These are phyloP conservation scores for Noctua pronuba DNA, from an alignment of 2,888 invertebrate genomes.

Conservation along the genomic window DNA sequence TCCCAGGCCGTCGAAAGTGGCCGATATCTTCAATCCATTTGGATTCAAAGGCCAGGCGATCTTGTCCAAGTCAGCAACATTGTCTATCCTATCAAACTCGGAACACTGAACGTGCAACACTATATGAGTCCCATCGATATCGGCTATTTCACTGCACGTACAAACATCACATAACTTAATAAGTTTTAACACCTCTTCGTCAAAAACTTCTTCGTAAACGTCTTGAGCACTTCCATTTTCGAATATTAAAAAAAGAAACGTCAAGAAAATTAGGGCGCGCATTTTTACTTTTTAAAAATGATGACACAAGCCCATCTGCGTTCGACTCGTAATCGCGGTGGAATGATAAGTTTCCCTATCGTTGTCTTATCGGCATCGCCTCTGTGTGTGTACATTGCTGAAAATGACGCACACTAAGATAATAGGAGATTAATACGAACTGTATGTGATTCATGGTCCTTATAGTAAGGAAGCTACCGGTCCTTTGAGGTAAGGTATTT, in stretches of 20 bases:
- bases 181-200: slow-evolving; percentile 71
- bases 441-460: slow-evolving; percentile 66
- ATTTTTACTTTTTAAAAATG: slow-evolving; percentile 74
- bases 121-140: slow-evolving; percentile 82
- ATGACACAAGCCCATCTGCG: slow-evolving; percentile 73
- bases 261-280: slow-evolving; percentile 78
- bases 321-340: slow-evolving; percentile 80
- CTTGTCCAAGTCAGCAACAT: slow-evolving; percentile 84
- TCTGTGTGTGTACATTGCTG: slow-evolving; percentile 82
- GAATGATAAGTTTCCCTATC: slow-evolving; percentile 87
- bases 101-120: slow-evolving; percentile 87
- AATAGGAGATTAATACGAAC: slow-evolving; percentile 71
- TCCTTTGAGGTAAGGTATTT: slow-evolving; percentile 48
- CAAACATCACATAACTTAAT: slow-evolving; percentile 85
- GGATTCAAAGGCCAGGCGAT: slow-evolving; percentile 86
- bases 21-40: slow-evolving; percentile 85
- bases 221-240: slow-evolving; percentile 75
- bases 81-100: slow-evolving; percentile 81
- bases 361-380: slow-evolving; percentile 82
- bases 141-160: slow-evolving; percentile 87
- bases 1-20: slow-evolving; percentile 84
- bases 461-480: slow-evolving; percentile 38
- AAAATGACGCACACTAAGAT: slow-evolving; percentile 83
- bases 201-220: slow-evolving; percentile 61
- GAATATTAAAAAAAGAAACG: slow-evolving; percentile 78